phyloP scores from a whole-genome alignment of 2,113 vertebrate species.

The Atlantisia rogersi region DNA sequence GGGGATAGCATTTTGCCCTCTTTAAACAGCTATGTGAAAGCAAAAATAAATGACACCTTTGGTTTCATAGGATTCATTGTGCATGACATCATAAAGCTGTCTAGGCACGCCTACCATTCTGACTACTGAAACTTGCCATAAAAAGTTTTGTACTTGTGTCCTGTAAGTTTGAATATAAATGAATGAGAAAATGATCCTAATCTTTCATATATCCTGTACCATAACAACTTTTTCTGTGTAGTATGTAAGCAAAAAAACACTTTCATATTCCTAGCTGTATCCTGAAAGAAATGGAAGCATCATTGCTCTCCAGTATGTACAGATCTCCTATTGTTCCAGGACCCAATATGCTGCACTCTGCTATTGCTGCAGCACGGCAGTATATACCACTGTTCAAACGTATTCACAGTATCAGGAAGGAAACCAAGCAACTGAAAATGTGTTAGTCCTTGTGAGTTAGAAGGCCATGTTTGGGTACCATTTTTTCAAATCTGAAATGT shows the following conservation, averaged over 20 bases:
- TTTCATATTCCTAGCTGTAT: neutral
- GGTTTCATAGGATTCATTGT: neutral
- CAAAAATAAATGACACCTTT: neutral
- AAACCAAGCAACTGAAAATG: neutral
- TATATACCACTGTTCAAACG: neutral
- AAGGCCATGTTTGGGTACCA: fast-evolving
- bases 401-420: neutral
- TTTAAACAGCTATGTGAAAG: neutral
- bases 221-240: neutral
- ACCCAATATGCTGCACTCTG: neutral
- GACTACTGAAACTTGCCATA: neutral
- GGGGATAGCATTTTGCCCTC: neutral
- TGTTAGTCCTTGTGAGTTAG: neutral
- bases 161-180: neutral
- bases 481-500: neutral
- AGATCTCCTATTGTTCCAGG: neutral
- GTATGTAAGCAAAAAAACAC: neutral
- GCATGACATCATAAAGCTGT: neutral
- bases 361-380: neutral
- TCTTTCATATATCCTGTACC: neutral
- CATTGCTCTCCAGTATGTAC: neutral
- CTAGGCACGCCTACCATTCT: neutral
- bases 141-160: neutral
- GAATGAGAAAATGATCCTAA: neutral
- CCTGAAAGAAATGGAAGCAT: neutral